Conservation (phyloP, 1,140 invertebrate species). For the Antheraea pernyi region DNA sequence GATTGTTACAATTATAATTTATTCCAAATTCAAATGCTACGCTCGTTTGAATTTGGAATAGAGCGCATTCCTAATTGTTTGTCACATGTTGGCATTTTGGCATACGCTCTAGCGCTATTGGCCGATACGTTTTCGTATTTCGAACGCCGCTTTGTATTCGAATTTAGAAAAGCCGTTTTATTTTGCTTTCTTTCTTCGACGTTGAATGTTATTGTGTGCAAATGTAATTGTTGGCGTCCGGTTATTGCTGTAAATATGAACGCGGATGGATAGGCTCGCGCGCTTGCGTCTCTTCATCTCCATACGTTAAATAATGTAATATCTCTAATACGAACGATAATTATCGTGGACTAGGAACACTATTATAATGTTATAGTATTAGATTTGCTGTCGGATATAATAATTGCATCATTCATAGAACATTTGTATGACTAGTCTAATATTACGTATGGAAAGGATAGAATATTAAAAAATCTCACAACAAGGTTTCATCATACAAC, state of each 20-base stretch:
- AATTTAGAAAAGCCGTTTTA: conserved; percentile 67
- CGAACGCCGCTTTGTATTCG: conserved; percentile 65
- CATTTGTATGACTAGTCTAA: too few species aligned
- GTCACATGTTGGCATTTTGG: conserved; percentile 68
- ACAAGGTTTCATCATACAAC: too few species aligned
- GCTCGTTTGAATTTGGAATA: conserved; percentile 62
- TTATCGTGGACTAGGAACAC: not conserved
- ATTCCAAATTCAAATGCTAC: conserved; percentile 52
- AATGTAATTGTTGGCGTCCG: conserved; percentile 58
- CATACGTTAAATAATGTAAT: not conserved
- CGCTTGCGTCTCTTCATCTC: conserved; percentile 21
- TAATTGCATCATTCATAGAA: too few species aligned
- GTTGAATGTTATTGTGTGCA: conserved; percentile 60
- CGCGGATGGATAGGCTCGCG: conserved; percentile 33
- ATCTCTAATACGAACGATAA: not conserved
- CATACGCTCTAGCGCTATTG: conserved; percentile 71
- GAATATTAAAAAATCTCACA: too few species aligned
- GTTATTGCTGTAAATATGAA: conserved; percentile 47
- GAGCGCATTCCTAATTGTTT: conserved; percentile 72
- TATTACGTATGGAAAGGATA: too few species aligned
- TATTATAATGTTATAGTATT: not conserved
- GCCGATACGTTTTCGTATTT: conserved; percentile 64
- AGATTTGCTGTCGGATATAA: too few species aligned
- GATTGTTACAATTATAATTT: conserved; percentile 38
- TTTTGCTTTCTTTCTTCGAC: conserved; percentile 55